A percentile compares a stretch with the other conserved stretches of the same genome.
Conservation (phyloP, 2,888 invertebrate genomes). For the Exephanes ischioxanthus region DNA sequence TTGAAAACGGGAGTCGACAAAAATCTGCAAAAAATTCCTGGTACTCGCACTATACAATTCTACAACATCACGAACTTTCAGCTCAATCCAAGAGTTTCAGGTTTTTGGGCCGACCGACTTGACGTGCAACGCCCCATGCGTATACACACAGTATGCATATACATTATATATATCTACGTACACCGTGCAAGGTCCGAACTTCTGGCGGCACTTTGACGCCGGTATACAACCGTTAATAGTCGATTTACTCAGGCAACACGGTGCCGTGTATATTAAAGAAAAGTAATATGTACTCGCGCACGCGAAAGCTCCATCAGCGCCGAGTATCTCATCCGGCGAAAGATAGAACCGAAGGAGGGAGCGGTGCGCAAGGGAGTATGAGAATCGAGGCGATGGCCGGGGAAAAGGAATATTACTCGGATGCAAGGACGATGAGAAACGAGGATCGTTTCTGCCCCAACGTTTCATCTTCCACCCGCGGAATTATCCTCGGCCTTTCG, state of each 20-base stretch:
- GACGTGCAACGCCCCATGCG: too few relatives aligned
- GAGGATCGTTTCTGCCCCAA: slow-evolving; percentile 62
- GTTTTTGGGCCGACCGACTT: too few relatives aligned
- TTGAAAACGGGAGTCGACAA: too few relatives aligned
- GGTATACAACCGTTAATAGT: slow-evolving; percentile 36
- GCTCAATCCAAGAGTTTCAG: too few relatives aligned
- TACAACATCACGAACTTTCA: too few relatives aligned
- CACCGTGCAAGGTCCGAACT: neutral
- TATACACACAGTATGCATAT: too few relatives aligned
- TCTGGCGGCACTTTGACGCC: slow-evolving; percentile 36
- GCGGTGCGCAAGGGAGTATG: neutral
- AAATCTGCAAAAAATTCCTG: too few relatives aligned
- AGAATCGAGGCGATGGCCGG: slow-evolving; percentile 25
- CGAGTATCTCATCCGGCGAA: slow-evolving; percentile 1
- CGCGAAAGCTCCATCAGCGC: slow-evolving; percentile 33
- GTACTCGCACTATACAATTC: too few relatives aligned
- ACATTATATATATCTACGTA: neutral
- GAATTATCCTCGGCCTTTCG: slow-evolving; percentile 59
- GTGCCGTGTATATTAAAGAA: slow-evolving; percentile 13
- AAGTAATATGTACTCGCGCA: slow-evolving; percentile 23
- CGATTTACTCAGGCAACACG: slow-evolving; percentile 20
- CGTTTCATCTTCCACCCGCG: slow-evolving; percentile 53
- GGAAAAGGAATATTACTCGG: slow-evolving; percentile 16
- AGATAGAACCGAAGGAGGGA: neutral
- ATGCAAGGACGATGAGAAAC: slow-evolving; percentile 66